Base-by-base conservation (phyloP, 2,888 invertebrate species). In the Idaea straminata region DNA sequence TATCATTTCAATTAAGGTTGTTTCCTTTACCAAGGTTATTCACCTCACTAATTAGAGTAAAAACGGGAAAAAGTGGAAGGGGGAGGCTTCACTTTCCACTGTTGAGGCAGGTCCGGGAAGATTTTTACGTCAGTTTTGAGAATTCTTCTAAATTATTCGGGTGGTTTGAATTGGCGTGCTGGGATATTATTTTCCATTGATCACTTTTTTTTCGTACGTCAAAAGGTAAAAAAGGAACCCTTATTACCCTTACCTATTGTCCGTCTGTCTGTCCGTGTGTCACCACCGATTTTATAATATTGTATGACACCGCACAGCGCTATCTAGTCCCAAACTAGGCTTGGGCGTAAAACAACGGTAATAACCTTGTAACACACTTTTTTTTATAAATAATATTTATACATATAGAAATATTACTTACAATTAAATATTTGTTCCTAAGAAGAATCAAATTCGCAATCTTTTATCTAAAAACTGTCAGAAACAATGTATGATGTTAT, bases 51-150 rank as follows among this genome's bases (percentile, higher is more conserved):
- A 92, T 92, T 92, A 91, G 82, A 83, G 77, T 79, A 82, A 85
- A 82, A 81, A 70, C 74, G 78, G 80, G 81, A 82, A 86, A 87
- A 86, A 82, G 68, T 77, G 74, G 76, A 78, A 81, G 80, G 83
- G 74, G 73, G 74, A 70, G 74, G 81, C 78, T 84, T 84, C 82
- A 78, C 83, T 86, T 81, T 79, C 81, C 73, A 78, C 74, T 75
- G 81, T 82, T 92, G 90, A 80, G 92, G 88, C 69, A 92, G 92
- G 92, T 92, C 86, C 77, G 86, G 91, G 86, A 86, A 79, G 79
- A 89, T 92, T 92, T 91, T 92, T 92, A 91, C 91, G 91, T 90
- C 91, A 89, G 86, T 88, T 89, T 89, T 84, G 86, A 84, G 87
- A 83, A 84, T 86, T 86, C 83, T 81, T 84, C 79, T 69, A 73